Evolutionary conservation across 2,113 vertebrate genomes (phyloP).

Genomic region (Silurus meridionalis): DNA sequence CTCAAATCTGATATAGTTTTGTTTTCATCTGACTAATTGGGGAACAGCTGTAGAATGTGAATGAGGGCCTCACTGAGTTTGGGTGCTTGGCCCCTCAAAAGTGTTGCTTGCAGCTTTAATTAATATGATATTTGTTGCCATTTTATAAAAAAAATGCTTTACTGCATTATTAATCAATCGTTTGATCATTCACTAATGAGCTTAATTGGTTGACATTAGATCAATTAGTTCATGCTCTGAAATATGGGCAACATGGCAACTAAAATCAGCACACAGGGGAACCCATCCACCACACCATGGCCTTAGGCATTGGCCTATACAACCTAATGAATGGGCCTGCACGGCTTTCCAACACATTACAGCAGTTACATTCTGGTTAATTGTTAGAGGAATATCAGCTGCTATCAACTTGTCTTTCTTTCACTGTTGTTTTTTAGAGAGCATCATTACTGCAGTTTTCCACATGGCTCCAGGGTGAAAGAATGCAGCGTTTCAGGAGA

Average conservation of each 20-base stretch:
- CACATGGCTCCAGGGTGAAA: constrained; percentile 29
- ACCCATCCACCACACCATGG: neutral
- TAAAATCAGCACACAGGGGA: neutral
- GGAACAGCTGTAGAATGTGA: too few relatives aligned
- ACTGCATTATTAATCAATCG: neutral
- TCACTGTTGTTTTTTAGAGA: constrained; percentile 5
- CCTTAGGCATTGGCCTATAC: neutral
- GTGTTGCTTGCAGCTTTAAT: neutral
- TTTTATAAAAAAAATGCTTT: neutral
- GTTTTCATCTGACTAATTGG: too few relatives aligned
- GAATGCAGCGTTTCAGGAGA: constrained; percentile 27
- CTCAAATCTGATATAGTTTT: too few relatives aligned
- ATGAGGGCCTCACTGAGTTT: too few relatives aligned
- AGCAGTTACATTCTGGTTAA: constrained; percentile 10
- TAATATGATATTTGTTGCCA: neutral
- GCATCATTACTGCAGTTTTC: constrained; percentile 31
- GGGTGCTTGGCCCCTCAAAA: too few relatives aligned
- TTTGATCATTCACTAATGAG: neutral
- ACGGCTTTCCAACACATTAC: neutral
- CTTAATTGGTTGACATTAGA: neutral
- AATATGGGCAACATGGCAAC: neutral
- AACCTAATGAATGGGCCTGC: neutral
- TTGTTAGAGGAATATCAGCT: constrained; percentile 8
- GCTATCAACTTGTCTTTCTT: constrained; percentile 2
- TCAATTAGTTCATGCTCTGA: neutral